Base-by-base conservation (phyloP, 2,113 vertebrate genomes). In the Strigops habroptila region DNA sequence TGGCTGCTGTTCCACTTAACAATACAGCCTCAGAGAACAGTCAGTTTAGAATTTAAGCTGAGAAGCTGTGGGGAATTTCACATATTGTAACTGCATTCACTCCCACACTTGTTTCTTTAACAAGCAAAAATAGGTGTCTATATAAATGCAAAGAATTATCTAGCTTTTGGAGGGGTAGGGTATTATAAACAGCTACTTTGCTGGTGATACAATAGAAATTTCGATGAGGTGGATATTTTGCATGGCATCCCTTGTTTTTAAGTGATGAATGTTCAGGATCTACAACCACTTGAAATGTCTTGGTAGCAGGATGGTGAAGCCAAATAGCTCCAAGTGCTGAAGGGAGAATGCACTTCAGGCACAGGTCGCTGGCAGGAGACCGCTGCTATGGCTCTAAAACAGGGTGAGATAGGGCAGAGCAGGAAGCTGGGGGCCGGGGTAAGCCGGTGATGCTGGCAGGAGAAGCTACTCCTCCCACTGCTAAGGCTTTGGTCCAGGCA, bases 81-180 rank as follows among this genome's bases (percentile, higher is more conserved):
- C 79, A 78, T 28, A 18, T 83, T 77, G 35, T 57, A 90, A 77
- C 48, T 53, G 88, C 35, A 81, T 83, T 80, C 39, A 78, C 64
- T 81, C 82, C 88, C 79, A 95, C 51, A 96, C n/a, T 73, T 91
- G 46, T 80, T 93, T 94, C 67, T 78, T 77, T 64, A 68, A 59
- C n/a, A 78, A 88, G 46, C 24, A 75, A 78, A 93, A 94, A 75
- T 51, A 80, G 23, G 46, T 51, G 57, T 79, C 52, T 39, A 5
- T 44, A 65, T 53, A 91, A 90, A 80, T 67, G 89, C 51, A 91
- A 71, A 67, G 65, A 79, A 88, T 60, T 44, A n/a, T 3, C 59
- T 2, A 86, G 74, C 37, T 87, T 85, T 78, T 75, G 55, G 51
- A 91, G 27, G 60, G 10, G 14, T 60, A 16, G 24, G 10, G 28